These are phyloP conservation scores for Lophius americanus DNA, from an alignment of 2,797 vertebrate species.

Conservation along the genomic window DNA sequence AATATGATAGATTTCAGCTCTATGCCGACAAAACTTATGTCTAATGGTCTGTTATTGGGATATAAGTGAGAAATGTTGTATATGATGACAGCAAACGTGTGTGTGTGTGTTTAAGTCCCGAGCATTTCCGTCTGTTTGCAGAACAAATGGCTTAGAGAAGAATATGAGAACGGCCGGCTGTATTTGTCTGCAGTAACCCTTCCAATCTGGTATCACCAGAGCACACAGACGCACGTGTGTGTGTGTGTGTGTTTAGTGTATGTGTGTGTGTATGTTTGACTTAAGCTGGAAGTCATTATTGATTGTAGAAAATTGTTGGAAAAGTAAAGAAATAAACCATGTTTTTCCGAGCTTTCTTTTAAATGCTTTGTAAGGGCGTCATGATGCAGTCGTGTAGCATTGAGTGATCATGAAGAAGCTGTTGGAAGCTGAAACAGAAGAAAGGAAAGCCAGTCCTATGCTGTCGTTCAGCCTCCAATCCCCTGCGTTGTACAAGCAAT, in stretches of 20 bases:
- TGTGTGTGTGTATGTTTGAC: slow-evolving; percentile 35
- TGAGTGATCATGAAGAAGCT: slow-evolving; percentile 36
- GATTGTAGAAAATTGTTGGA: slow-evolving; percentile 35
- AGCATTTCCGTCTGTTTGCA: slow-evolving; percentile 51
- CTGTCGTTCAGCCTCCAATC: too few relatives aligned
- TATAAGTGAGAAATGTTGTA: slow-evolving; percentile 1
- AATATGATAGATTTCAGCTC: not conserved
- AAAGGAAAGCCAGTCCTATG: too few relatives aligned
- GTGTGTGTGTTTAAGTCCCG: slow-evolving; percentile 42
- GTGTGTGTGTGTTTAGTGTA: slow-evolving; percentile 34
- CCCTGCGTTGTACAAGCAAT: too few relatives aligned
- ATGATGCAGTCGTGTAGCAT: slow-evolving; percentile 38
- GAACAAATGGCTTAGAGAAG: slow-evolving; percentile 62
- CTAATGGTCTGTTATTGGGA: not conserved
- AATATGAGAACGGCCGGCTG: slow-evolving; percentile 65
- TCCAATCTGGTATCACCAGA: slow-evolving; percentile 64
- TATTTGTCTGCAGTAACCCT: slow-evolving; percentile 63
- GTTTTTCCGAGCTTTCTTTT: slow-evolving; percentile 42
- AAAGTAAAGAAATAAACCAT: slow-evolving; percentile 31
- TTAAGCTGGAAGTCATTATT: slow-evolving; percentile 38
- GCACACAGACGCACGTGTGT: slow-evolving; percentile 54
- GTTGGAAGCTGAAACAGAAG: slow-evolving; percentile 42
- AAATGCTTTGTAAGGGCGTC: slow-evolving; percentile 28
- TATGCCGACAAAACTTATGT: not conserved
- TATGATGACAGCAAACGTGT: slow-evolving; percentile 13